phyloP scores from a whole-genome alignment of 2,113 vertebrate species.

The Eretmochelys imbricata region DNA sequence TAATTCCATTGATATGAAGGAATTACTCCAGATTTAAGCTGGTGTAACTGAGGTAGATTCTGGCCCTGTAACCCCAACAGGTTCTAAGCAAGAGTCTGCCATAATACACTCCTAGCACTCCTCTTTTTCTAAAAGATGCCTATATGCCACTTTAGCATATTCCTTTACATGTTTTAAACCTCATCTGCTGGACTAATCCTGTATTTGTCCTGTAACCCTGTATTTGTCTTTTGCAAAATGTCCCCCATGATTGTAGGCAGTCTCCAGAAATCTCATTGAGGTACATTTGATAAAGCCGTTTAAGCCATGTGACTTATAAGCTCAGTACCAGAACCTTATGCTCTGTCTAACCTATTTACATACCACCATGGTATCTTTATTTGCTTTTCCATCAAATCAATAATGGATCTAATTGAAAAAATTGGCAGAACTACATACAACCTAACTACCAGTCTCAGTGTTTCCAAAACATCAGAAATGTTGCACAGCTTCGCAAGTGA shows the following conservation, averaged over 20 bases:
- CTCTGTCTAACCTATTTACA: slow-evolving; percentile 74
- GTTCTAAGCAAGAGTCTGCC: background rate
- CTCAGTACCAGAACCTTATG: slow-evolving; percentile 70
- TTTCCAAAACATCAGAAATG: slow-evolving; percentile 63
- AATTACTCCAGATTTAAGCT: background rate
- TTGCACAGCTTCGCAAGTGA: slow-evolving; percentile 40
- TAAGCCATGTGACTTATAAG: slow-evolving; percentile 28
- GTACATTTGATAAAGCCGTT: slow-evolving; percentile 22
- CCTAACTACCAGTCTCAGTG: slow-evolving; percentile 60
- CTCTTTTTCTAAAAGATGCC: background rate
- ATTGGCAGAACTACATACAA: slow-evolving; percentile 76
- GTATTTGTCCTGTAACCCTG: background rate
- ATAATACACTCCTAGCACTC: background rate
- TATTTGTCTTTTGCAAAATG: background rate
- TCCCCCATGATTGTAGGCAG: background rate
- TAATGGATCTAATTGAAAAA: slow-evolving; percentile 83
- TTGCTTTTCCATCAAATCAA: slow-evolving; percentile 82
- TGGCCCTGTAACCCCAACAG: background rate
- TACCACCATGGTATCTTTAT: slow-evolving; percentile 79
- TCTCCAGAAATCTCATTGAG: slow-evolving; percentile 17
- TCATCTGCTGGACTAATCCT: background rate
- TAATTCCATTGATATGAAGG: background rate
- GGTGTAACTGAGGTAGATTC: background rate
- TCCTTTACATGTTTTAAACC: background rate
- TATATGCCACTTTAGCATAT: background rate